Percentiles rank a stretch among this genome's conserved stretches.
phyloP scores from a whole-genome alignment of 2,797 vertebrate genomes.

The Gymnocypris eckloni region DNA sequence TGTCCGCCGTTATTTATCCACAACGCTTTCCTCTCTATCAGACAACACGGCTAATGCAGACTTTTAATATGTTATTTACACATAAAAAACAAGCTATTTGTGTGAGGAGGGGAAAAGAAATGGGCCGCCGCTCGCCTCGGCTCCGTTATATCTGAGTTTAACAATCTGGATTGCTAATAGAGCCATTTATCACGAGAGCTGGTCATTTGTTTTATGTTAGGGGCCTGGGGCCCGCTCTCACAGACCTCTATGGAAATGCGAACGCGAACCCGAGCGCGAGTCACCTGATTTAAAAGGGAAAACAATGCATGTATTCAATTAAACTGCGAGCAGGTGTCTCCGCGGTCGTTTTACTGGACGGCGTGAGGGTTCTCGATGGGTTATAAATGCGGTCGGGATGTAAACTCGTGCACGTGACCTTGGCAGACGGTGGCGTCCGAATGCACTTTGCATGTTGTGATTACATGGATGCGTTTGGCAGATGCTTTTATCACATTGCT shows the following conservation, averaged over 20 bases:
- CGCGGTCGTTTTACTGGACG: conserved; percentile 58
- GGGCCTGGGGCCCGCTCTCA: conserved; percentile 80
- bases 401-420: conserved; percentile 37
- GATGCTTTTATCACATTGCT: not conserved
- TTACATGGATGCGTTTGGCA: not conserved
- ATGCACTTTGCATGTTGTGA: conserved; percentile 31
- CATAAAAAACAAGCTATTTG: conserved; percentile 93
- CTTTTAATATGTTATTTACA: conserved; percentile 99
- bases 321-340: conserved; percentile 68
- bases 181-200: conserved; percentile 94
- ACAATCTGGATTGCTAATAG: conserved; percentile 99
- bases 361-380: not conserved
- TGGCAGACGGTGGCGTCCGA: conserved; percentile 7
- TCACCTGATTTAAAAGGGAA: conserved; percentile 74
- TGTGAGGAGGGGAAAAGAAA: conserved; percentile 83
- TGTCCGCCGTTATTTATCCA: conserved; percentile 93
- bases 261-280: conserved; percentile 69
- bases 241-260: conserved; percentile 88
- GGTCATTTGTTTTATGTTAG: conserved; percentile 89
- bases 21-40: conserved; percentile 92
- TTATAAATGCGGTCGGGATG: conserved; percentile 41
- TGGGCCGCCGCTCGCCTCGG: conserved; percentile 82
- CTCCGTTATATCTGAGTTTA: conserved; percentile 94
- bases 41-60: conserved; percentile 91
- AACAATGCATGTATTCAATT: conserved; percentile 69